These are phyloP conservation scores for Eptatretus atami DNA, from an alignment of 2,797 vertebrate species.

Conservation along the genomic window DNA sequence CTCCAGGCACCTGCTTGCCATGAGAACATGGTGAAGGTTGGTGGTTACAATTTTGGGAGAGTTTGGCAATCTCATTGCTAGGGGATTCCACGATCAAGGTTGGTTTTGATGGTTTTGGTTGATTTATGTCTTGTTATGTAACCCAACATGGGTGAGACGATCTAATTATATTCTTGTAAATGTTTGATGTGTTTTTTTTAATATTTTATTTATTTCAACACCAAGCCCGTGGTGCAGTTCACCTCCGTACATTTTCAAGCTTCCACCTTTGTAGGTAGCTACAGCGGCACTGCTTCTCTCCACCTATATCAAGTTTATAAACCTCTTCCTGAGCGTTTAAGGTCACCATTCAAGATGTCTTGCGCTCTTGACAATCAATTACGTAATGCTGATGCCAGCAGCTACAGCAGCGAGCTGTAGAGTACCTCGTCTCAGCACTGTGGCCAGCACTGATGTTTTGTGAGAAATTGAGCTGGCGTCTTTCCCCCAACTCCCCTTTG, in stretches of 20 bases:
- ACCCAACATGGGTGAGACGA: background rate
- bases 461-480: conserved; percentile 10
- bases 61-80: conserved; percentile 59
- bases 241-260: conserved; percentile 60
- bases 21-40: conserved; percentile 70
- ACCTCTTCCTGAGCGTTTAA: conserved; percentile 80
- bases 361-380: conserved; percentile 62
- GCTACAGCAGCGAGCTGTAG: conserved; percentile 53
- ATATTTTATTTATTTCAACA: background rate
- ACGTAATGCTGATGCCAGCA: conserved; percentile 57
- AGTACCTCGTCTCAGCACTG: conserved; percentile 57
- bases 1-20: conserved; percentile 58
- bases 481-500: background rate
- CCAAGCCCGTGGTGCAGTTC: conserved; percentile 55
- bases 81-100: conserved; percentile 66
- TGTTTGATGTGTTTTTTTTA: background rate
- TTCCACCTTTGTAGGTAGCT: conserved; percentile 70
- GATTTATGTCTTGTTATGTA: background rate
- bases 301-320: conserved; percentile 78
- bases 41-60: conserved; percentile 64
- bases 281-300: conserved; percentile 51
- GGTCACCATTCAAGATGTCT: conserved; percentile 55
- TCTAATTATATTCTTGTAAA: background rate
- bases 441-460: conserved; percentile 37
- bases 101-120: conserved; percentile 6